Base-by-base conservation (phyloP, 2,797 vertebrate genomes). In the Pseudochromis fuscus region DNA sequence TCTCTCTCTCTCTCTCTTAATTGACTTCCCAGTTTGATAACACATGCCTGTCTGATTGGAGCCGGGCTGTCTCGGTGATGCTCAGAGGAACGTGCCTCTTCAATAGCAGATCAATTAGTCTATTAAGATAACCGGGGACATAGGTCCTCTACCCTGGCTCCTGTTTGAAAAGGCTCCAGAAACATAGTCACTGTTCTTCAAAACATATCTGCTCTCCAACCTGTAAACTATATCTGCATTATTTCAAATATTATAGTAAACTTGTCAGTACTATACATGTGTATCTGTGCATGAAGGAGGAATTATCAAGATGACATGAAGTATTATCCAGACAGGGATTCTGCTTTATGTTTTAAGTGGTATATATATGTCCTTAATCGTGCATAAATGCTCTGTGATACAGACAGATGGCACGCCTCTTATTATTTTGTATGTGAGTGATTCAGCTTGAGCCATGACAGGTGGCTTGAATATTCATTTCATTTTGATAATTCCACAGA, bases 11-110 rank as follows among this genome's bases (percentile, higher is more conserved):
- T 79, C 89, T 82, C 85, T 88, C 85, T 91, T 94, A 93, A 94
- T 94, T 94, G 92, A 95, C 93, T 93, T 86, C 92, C 88, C 89
- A 87, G 90, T 94, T 93, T 94, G 93, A 95, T 94, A 94, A 93
- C 90, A 90, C 90, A 83, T 89, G 89, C 82, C 93, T 90, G 91
- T 91, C 92, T 92, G 92, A 93, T 93, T 87, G 92, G 92, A 94
- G 93, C 91, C 93, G 68, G 92, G 85, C 91, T 93, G 93, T 94
- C 92, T 94, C 89, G 59, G 82, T 91, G 92, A 93, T 93, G 91
- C 92, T 91, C 89, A 92, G 89, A 92, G 92, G 91, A 93, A 91
- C 77, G 89, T 79, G 87, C 79, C 88, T 93, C 92, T 91, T 94
- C 93, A 89, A 93, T 93, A 93, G 90, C 87, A 84, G 93, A 94